Conservation (phyloP, 2,797 vertebrate species). For the Smutsia temminckii region DNA sequence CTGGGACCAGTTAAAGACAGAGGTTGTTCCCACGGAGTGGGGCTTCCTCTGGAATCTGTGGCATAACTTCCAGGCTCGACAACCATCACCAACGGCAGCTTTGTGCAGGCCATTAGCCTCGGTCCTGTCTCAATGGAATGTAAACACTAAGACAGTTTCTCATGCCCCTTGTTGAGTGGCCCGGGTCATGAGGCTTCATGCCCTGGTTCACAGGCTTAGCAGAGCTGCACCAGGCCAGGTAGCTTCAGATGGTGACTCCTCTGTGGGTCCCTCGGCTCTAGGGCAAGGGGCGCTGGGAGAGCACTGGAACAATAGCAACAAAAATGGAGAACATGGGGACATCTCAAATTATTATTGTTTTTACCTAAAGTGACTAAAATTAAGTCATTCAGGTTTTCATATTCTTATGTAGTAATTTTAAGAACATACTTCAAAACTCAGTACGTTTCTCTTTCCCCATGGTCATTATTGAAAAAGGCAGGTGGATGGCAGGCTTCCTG, state of each 20-base stretch:
- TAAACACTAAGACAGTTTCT: neutral
- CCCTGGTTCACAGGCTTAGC: neutral
- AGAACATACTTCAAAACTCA: neutral
- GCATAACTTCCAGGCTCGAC: neutral
- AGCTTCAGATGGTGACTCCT: neutral
- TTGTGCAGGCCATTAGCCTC: neutral
- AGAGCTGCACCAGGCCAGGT: neutral
- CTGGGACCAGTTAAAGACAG: neutral
- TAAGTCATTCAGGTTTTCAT: neutral
- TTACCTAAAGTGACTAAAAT: neutral
- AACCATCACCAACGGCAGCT: neutral
- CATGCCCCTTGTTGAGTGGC: neutral
- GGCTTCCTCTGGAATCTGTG: neutral
- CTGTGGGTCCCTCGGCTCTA: neutral
- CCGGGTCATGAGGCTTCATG: neutral
- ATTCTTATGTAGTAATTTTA: neutral
- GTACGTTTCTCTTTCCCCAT: neutral
- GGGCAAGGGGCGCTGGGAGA: neutral
- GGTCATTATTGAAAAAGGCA: neutral
- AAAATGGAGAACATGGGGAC: neutral
- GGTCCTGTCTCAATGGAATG: neutral
- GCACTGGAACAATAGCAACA: neutral
- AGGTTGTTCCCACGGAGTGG: neutral
- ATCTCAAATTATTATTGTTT: neutral
- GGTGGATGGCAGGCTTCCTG: neutral